Conservation (phyloP, 2,113 vertebrate species). For the Phoenicopterus ruber region DNA sequence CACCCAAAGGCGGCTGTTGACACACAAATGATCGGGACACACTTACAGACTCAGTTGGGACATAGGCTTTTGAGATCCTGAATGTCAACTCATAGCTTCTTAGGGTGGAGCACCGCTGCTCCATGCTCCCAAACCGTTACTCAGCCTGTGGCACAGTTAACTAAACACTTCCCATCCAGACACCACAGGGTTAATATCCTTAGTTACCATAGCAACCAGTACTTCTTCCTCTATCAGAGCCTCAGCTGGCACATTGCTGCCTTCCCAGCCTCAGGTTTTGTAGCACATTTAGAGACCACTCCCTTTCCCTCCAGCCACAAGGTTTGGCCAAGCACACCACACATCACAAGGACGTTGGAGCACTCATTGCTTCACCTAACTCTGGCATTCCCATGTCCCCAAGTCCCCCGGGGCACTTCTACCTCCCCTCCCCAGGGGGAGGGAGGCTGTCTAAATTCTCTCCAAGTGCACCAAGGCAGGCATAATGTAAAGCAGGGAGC, state of each 20-base stretch:
- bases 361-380: background rate
- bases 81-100: background rate
- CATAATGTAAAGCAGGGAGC: background rate
- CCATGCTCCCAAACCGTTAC: background rate
- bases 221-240: conserved; percentile 24
- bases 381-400: background rate
- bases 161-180: background rate
- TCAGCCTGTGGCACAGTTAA: background rate
- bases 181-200: conserved; percentile 36
- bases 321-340: background rate
- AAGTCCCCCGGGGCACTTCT: background rate
- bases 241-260: conserved; percentile 19
- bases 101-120: background rate
- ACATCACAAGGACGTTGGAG: background rate
- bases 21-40: background rate
- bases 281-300: background rate
- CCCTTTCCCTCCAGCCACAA: background rate
- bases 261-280: conserved; percentile 15
- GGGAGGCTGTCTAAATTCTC: background rate
- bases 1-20: background rate
- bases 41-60: background rate
- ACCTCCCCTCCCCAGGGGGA: fast-evolving
- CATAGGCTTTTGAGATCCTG: background rate
- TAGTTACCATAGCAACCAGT: conserved; percentile 47
- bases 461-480: background rate